Conservation (phyloP, 2,113 vertebrate genomes). For the Neotoma lepida region DNA sequence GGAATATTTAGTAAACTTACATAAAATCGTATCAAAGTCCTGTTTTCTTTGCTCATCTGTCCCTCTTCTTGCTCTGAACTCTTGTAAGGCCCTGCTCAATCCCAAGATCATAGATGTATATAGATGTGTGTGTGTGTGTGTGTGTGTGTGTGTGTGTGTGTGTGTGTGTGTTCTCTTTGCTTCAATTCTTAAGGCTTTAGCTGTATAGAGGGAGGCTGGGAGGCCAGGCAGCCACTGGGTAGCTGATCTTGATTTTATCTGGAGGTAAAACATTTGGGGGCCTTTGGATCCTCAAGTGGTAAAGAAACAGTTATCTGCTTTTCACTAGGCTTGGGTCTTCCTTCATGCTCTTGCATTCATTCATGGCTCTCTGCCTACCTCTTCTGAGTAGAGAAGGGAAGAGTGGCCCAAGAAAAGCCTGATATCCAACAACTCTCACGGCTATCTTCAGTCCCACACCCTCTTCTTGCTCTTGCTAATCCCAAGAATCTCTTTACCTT, state of each 20-base stretch:
- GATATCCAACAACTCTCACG: not conserved
- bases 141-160: not conserved
- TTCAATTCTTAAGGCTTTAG: not conserved
- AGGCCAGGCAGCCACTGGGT: not conserved
- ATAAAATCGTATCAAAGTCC: not conserved
- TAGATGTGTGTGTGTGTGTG: not conserved
- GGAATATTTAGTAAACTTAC: not conserved
- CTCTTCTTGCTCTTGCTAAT: not conserved
- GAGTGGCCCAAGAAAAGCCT: not conserved
- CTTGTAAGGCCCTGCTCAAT: not conserved
- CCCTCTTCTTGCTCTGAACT: not conserved
- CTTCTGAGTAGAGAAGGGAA: not conserved
- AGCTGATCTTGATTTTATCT: not conserved
- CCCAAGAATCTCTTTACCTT: not conserved
- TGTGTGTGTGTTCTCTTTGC: not conserved
- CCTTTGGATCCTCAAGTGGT: not conserved
- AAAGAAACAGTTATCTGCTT: not conserved
- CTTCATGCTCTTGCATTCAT: not conserved
- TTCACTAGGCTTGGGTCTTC: not conserved
- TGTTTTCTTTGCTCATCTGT: not conserved
- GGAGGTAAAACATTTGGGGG: not conserved
- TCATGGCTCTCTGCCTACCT: not conserved
- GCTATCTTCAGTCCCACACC: not conserved
- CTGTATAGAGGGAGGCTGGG: not conserved
- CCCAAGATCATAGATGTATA: not conserved